Conservation (phyloP, 2,797 vertebrate genomes). For the Enteromius thamalakanensis region DNA sequence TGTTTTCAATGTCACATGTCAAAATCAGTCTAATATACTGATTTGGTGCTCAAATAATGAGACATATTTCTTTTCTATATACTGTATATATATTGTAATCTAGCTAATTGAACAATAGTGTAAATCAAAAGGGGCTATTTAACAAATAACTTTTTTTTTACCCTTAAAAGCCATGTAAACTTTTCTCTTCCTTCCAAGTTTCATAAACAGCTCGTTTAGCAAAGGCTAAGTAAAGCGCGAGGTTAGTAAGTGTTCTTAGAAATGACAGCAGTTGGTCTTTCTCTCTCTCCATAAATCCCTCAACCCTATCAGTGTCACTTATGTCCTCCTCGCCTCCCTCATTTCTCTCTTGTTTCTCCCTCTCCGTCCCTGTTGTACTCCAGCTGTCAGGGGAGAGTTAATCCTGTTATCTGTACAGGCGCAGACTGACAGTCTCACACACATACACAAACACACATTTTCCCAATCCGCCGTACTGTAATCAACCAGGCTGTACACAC, state of each 20-base stretch:
- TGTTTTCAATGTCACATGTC: background rate
- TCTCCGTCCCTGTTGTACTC: constrained; percentile 67
- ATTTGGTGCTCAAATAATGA: background rate
- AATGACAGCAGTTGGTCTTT: constrained; percentile 50
- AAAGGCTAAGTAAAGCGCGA: constrained; percentile 16
- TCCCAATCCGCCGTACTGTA: constrained; percentile 61
- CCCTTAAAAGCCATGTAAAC: background rate
- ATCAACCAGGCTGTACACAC: constrained; percentile 67
- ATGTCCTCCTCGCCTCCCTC: constrained; percentile 57
- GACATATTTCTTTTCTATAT: background rate
- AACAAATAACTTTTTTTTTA: background rate
- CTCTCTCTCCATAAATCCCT: constrained; percentile 57
- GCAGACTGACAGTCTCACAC: constrained; percentile 72
- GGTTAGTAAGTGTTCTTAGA: constrained; percentile 36
- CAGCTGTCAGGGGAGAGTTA: constrained; percentile 74
- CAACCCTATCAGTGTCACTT: constrained; percentile 62
- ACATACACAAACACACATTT: constrained; percentile 54
- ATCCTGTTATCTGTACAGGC: constrained; percentile 78
- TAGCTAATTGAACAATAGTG: background rate
- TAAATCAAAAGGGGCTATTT: background rate
- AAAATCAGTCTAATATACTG: background rate
- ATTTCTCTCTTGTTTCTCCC: constrained; percentile 57
- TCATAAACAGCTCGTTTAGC: background rate
- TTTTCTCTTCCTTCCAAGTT: constrained; percentile 3
- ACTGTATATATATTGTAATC: no score